Percentiles rank a stretch among this genome's conserved stretches.
Evolutionary conservation across 2,888 invertebrate genomes (phyloP).

Genomic region (Xanthorhoe designata): DNA sequence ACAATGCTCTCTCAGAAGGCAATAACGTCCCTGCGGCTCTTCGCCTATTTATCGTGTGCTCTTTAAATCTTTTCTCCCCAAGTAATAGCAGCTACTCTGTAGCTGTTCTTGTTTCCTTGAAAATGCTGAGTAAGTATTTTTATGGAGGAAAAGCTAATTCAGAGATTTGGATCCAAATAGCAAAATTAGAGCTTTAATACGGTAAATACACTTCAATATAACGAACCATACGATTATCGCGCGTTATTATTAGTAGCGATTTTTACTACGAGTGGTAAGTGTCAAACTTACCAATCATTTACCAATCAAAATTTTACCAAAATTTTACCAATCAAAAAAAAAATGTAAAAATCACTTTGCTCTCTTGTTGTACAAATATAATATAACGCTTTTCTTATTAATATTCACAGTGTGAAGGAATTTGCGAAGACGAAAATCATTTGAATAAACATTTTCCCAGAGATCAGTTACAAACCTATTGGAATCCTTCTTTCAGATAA

Average conservation of each 20-base stretch:
- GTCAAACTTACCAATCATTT: too few relatives aligned
- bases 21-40: slow-evolving; percentile 55
- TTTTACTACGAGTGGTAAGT: too few relatives aligned
- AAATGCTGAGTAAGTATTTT: slow-evolving; percentile 41
- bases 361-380: too few relatives aligned
- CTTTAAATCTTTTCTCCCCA: slow-evolving; percentile 47
- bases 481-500: background rate
- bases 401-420: too few relatives aligned
- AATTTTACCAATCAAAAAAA: too few relatives aligned
- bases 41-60: slow-evolving; percentile 62
- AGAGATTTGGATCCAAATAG: background rate
- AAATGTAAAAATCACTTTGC: too few relatives aligned
- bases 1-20: slow-evolving; percentile 55
- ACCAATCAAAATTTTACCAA: too few relatives aligned
- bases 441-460: background rate
- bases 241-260: too few relatives aligned
- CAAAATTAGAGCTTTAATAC: background rate
- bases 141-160: slow-evolving; percentile 25
- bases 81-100: slow-evolving; percentile 46
- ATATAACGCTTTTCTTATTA: too few relatives aligned
- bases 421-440: too few relatives aligned
- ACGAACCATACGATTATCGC: too few relatives aligned
- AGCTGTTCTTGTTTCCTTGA: slow-evolving; percentile 48
- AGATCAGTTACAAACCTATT: background rate
- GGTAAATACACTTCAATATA: background rate